phyloP scores from a whole-genome alignment of 1,140 invertebrate genomes.

The Ectropis grisescens region DNA sequence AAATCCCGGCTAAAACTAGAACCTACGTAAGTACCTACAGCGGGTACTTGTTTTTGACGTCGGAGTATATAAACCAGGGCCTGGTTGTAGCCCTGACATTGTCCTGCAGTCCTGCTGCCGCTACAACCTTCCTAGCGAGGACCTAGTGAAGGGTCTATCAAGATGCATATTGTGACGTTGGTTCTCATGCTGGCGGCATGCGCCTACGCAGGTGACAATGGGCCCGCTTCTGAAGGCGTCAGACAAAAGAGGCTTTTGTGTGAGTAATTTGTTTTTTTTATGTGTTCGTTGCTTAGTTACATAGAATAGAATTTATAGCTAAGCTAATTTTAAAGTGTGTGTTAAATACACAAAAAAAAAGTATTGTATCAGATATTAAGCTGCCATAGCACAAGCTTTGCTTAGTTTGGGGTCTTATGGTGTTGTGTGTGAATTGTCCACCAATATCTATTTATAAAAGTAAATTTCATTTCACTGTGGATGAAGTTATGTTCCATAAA shows the following conservation, averaged over 20 bases:
- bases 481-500: too few relatives aligned
- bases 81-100: constrained; percentile 55
- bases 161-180: constrained; percentile 24
- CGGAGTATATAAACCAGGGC: constrained; percentile 58
- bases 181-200: constrained; percentile 14
- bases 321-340: too few relatives aligned
- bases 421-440: too few relatives aligned
- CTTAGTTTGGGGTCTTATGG: too few relatives aligned
- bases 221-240: background rate
- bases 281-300: too few relatives aligned
- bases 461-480: too few relatives aligned
- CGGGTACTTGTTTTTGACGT: constrained; percentile 32
- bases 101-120: constrained; percentile 20
- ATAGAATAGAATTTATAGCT: too few relatives aligned
- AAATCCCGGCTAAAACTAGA: constrained; percentile 38
- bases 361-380: too few relatives aligned
- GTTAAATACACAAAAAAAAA: too few relatives aligned
- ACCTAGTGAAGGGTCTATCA: constrained; percentile 18
- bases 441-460: too few relatives aligned
- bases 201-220: constrained; percentile 3
- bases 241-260: constrained; percentile 22
- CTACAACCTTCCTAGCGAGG: constrained; percentile 10
- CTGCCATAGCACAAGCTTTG: too few relatives aligned
- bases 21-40: constrained; percentile 39
- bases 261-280: constrained; percentile 14